These are phyloP conservation scores for Orchesella cincta DNA, from an alignment of 1,140 invertebrate genomes.

Conservation along the genomic window DNA sequence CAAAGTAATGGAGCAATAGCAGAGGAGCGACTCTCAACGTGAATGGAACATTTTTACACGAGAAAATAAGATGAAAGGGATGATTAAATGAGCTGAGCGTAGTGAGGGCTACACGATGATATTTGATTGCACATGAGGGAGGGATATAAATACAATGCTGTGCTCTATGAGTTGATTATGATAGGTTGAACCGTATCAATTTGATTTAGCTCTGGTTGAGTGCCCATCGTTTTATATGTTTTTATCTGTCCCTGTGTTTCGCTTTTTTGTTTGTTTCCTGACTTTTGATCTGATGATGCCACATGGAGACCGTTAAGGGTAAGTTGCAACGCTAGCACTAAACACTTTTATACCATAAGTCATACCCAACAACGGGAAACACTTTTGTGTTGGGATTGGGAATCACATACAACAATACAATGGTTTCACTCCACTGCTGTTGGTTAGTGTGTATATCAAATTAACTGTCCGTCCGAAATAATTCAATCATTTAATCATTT, in stretches of 20 bases:
- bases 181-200: conserved; percentile 49
- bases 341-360: conserved; percentile 1
- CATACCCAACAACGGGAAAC: no score
- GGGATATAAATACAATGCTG: conserved; percentile 28
- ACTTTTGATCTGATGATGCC: background rate
- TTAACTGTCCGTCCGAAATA: background rate
- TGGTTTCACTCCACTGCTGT: no score
- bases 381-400: background rate
- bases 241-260: background rate
- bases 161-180: conserved; percentile 41
- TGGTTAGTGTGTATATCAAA: background rate
- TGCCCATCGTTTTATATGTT: background rate
- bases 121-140: conserved; percentile 36
- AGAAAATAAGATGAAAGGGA: background rate
- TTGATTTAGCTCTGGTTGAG: conserved; percentile 45
- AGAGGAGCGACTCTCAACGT: background rate
- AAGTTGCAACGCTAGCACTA: background rate
- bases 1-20: background rate
- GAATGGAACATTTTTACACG: no score
- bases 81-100: conserved; percentile 30
- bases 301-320: background rate
- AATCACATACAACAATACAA: no score
- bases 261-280: background rate
- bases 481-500: conserved; percentile 7
- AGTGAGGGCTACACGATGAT: conserved; percentile 33